Conservation (phyloP, 2,797 vertebrate species). For the Varecia variegata region DNA sequence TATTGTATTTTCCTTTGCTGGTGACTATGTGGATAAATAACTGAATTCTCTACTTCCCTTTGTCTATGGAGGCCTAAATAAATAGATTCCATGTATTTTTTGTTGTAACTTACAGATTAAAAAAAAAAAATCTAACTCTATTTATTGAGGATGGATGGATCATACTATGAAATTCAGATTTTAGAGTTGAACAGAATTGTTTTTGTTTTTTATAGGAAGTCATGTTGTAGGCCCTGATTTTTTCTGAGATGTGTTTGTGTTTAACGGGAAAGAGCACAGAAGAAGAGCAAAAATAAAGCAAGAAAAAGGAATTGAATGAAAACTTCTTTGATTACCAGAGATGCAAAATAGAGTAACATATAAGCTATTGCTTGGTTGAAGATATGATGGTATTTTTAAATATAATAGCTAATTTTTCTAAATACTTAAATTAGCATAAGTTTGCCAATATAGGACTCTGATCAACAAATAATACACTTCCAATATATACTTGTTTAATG, state of each 20-base stretch:
- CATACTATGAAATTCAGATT: conserved; percentile 20
- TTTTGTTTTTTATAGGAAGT: neutral
- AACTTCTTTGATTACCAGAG: neutral
- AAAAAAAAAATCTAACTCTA: neutral
- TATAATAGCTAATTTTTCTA: neutral
- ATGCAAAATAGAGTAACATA: neutral
- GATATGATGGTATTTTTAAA: neutral
- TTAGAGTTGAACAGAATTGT: neutral
- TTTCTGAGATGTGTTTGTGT: neutral
- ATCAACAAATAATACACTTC: neutral
- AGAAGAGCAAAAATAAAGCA: neutral
- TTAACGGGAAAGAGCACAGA: neutral
- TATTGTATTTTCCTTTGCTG: neutral
- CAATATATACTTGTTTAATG: neutral
- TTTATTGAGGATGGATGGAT: neutral
- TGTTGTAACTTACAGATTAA: neutral
- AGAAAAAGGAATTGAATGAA: neutral
- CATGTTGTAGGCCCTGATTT: neutral
- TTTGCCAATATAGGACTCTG: neutral
- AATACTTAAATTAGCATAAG: neutral
- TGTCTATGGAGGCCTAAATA: neutral
- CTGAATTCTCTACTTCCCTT: neutral
- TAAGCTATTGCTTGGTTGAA: neutral
- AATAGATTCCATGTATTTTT: neutral
- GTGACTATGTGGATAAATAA: neutral